phyloP scores from a whole-genome alignment of 1,140 invertebrate species.

The Drosophila insularis region DNA sequence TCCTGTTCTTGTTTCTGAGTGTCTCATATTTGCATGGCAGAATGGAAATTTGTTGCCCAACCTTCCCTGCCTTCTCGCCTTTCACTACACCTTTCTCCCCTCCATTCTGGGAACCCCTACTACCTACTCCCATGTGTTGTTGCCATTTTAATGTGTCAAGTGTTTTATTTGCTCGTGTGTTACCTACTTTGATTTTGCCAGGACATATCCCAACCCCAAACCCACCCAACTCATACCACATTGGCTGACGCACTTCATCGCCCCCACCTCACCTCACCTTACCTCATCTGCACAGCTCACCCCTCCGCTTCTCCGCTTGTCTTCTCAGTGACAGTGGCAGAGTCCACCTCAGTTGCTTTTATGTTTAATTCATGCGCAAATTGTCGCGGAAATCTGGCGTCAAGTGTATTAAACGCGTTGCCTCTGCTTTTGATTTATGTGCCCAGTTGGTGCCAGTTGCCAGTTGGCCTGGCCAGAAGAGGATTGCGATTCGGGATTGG shows the following conservation, averaged over 20 bases:
- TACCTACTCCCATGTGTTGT: conserved; percentile 38
- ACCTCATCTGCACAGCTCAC: conserved; percentile 19
- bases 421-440: conserved; percentile 78
- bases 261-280: conserved; percentile 11
- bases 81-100: conserved; percentile 25
- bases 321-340: conserved; percentile 1
- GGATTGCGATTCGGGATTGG: conserved; percentile 28
- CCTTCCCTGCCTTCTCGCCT: conserved; percentile 14
- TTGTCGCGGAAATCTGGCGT: conserved; percentile 81
- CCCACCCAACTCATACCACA: background rate
- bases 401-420: conserved; percentile 76
- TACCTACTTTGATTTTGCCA: conserved; percentile 78
- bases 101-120: background rate
- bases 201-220: conserved; percentile 1
- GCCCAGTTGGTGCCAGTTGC: conserved; percentile 52
- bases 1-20: conserved; percentile 47
- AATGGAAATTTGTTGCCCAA: conserved; percentile 77
- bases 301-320: too few species aligned
- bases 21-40: conserved; percentile 76
- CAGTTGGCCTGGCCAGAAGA: conserved; percentile 27
- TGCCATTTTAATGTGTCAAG: conserved; percentile 79
- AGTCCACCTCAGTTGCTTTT: conserved; percentile 65
- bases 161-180: conserved; percentile 80
- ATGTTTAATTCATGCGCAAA: conserved; percentile 81
- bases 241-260: background rate